A percentile compares a stretch with the other conserved stretches of the same genome.
Conservation (phyloP, 2,797 vertebrate genomes). For the Echeneis naucrates region DNA sequence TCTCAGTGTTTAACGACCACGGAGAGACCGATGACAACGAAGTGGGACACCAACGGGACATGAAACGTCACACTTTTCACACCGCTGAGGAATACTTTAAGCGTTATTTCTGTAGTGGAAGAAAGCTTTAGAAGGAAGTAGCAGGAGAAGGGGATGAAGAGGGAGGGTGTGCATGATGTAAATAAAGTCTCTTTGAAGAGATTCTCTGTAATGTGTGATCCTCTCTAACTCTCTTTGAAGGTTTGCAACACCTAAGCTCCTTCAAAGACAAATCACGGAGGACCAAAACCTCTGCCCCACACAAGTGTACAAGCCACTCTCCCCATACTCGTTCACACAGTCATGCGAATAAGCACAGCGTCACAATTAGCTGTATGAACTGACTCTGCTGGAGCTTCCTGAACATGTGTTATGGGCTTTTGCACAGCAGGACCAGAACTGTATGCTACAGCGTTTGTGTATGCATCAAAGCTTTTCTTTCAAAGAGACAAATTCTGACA, state of each 20-base stretch:
- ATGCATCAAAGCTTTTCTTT: conserved; percentile 7
- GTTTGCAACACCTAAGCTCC: conserved; percentile 68
- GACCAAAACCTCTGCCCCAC: conserved; percentile 57
- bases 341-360: conserved; percentile 10
- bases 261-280: conserved; percentile 66
- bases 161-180: conserved; percentile 55
- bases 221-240: conserved; percentile 71
- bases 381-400: conserved; percentile 1
- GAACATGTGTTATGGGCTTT: not conserved
- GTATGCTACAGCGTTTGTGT: not conserved
- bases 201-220: conserved; percentile 67
- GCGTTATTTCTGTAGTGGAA: conserved; percentile 46
- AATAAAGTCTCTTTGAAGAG: conserved; percentile 76
- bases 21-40: no score
- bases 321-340: conserved; percentile 12
- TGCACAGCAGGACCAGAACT: no score
- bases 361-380: conserved; percentile 8
- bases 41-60: conserved; percentile 27
- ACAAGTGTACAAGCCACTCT: conserved; percentile 38
- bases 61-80: conserved; percentile 14
- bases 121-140: conserved; percentile 58
- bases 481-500: conserved; percentile 4
- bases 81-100: conserved; percentile 34
- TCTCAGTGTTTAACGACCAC: no score
- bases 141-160: conserved; percentile 39